Evolutionary conservation across 2,797 vertebrate genomes (phyloP).

Genomic region (Pteropus rufus): DNA sequence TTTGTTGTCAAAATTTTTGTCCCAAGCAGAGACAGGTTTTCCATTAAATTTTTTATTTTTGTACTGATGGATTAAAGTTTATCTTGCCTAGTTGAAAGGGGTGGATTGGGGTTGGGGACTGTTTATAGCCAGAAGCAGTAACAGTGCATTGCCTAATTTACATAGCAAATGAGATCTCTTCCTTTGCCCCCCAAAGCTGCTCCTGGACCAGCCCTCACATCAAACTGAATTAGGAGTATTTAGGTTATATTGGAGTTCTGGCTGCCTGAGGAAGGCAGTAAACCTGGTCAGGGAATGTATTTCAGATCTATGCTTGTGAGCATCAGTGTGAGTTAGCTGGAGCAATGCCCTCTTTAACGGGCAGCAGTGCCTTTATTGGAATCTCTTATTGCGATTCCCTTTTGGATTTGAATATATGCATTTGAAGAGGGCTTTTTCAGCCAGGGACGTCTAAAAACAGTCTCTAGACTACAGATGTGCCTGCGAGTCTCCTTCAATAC

Average conservation of each 20-base stretch:
- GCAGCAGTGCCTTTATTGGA: neutral
- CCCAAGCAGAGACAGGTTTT: neutral
- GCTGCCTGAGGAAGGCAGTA: neutral
- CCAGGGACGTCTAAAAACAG: neutral
- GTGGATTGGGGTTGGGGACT: neutral
- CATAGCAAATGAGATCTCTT: neutral
- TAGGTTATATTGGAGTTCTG: neutral
- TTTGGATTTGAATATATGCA: neutral
- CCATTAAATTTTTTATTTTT: neutral
- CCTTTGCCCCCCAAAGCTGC: neutral
- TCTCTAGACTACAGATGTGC: neutral
- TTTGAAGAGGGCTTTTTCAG: neutral
- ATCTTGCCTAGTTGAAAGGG: neutral
- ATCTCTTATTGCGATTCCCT: neutral
- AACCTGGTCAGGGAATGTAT: neutral
- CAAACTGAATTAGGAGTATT: neutral
- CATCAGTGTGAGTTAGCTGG: neutral
- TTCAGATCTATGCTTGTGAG: neutral
- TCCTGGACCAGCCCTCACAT: neutral
- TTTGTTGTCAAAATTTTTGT: neutral
- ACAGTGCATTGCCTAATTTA: neutral
- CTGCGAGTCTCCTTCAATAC: neutral
- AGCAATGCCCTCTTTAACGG: neutral
- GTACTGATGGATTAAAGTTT: neutral
- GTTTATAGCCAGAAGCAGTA: neutral